Percentiles rank a stretch among this genome's conserved stretches.
Conservation (phyloP, 2,797 vertebrate species). For the Graptemys geographica region DNA sequence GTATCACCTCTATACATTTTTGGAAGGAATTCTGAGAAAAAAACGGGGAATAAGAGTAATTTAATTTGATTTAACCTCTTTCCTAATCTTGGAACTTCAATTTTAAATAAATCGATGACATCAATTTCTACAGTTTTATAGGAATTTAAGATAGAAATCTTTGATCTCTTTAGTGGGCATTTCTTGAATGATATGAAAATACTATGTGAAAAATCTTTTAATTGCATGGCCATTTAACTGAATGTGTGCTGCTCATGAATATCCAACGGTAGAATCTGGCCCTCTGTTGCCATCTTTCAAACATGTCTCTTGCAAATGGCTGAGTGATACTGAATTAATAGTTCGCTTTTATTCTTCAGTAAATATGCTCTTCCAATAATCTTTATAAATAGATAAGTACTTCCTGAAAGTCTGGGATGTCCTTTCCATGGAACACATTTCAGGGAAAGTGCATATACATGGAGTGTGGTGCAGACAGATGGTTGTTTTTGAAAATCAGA, state of each 20-base stretch:
- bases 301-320: neutral
- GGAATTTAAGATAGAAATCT: neutral
- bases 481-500: neutral
- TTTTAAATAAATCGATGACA: neutral
- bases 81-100: neutral
- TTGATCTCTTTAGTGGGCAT: neutral
- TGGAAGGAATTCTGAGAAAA: neutral
- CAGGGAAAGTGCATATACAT: fast-evolving
- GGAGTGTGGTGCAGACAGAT: neutral
- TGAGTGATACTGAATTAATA: neutral
- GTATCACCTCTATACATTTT: neutral
- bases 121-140: too few relatives aligned
- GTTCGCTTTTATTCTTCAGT: neutral
- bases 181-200: neutral
- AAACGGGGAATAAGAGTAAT: neutral
- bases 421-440: neutral
- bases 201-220: neutral
- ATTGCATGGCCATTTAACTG: neutral
- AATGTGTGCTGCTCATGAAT: neutral
- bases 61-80: neutral
- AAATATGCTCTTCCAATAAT: neutral
- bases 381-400: neutral
- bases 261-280: neutral
- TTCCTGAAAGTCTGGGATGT: neutral
- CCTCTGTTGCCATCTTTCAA: neutral